phyloP scores from a whole-genome alignment of 2,113 vertebrate species.

The Melanocharis versteri region DNA sequence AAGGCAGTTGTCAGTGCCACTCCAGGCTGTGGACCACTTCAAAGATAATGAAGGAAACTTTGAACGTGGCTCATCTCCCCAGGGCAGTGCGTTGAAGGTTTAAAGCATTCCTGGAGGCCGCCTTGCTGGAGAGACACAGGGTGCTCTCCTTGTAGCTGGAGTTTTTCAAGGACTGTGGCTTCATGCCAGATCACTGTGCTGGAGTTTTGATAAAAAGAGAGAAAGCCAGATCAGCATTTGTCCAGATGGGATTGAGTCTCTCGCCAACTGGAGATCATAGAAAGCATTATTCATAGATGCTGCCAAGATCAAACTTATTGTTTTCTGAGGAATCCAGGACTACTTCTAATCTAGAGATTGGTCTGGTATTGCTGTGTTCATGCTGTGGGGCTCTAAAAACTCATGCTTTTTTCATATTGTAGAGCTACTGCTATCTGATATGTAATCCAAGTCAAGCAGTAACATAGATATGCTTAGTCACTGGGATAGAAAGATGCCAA shows the following conservation, averaged over 20 bases:
- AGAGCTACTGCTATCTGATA: neutral
- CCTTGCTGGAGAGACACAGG: neutral
- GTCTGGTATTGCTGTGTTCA: neutral
- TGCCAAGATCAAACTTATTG: neutral
- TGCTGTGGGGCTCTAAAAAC: neutral
- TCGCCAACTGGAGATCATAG: neutral
- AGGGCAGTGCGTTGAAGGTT: rapidly evolving
- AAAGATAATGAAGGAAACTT: neutral
- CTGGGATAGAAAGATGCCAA: neutral
- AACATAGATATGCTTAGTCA: neutral
- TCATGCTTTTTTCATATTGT: neutral
- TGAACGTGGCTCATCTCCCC: neutral
- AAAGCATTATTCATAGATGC: neutral
- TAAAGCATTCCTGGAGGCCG: neutral
- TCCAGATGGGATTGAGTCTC: neutral
- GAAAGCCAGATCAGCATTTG: neutral
- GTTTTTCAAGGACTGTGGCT: neutral
- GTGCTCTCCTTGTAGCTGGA: neutral
- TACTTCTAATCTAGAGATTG: neutral
- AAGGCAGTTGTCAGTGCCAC: neutral
- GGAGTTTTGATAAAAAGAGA: neutral
- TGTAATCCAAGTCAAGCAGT: neutral
- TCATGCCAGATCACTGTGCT: neutral
- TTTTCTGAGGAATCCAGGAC: neutral
- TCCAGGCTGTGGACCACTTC: neutral